Base-by-base conservation (phyloP, 2,797 vertebrate genomes). In the Channallabes apus region DNA sequence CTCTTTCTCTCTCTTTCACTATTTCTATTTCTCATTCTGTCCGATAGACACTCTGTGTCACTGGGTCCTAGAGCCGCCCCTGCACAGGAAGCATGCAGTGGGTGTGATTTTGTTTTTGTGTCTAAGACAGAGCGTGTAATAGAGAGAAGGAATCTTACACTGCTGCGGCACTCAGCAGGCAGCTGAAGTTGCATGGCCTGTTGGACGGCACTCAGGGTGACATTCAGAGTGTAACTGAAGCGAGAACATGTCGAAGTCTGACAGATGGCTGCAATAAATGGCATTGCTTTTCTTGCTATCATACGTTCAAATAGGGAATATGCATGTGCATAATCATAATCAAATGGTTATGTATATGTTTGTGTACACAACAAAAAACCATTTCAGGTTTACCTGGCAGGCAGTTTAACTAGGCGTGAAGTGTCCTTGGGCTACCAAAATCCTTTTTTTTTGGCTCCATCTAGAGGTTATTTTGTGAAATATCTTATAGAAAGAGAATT, bases 401-500 rank as follows among this genome's bases (percentile, higher is more conserved):
- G 56, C 24, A 14, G 22, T 54, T 24, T 79, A 56, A 58, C 29
- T 35, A 76, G 38, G 35, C 51, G 24, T 54, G 6, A 3, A 35
- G 73, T 8, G 38, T 61, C 24, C 11, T 1, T 27, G 0, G 22
- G 20, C 38, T 56, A 8, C 2, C 17, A 51, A 73, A 79, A 11
- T n/a, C 5, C 3, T 20, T 5, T 5, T 51, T 86, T 73, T 56
- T 78, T 41, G 73, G 73, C 77, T 61, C 83, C 75, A 87, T 87
- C 92, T 94, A 91, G 90, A 88, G 93, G 90, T 24, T 85, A 14
- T 83, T 64, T 67, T 0, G 78, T 20, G 72, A 86, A 83, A 12
- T 29, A 17, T 35, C 20, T 1, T 14, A 59, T 24, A n/a, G 35
- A 64, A 20, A 24, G 24, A 24, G 24, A 80, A 22, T 51, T 32